phyloP scores from a whole-genome alignment of 2,888 invertebrate genomes.

The Cantharis rufa region DNA sequence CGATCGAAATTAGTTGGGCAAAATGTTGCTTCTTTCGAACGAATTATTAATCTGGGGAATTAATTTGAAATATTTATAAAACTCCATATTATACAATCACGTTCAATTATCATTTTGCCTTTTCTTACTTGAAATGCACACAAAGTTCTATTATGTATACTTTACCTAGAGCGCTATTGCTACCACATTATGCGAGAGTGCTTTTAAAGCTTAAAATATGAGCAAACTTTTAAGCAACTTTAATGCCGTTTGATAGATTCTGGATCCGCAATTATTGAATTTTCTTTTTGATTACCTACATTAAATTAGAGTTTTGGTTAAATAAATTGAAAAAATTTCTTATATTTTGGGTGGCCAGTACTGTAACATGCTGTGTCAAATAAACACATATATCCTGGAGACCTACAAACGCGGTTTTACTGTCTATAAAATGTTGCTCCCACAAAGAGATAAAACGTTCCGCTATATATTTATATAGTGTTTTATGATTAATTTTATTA shows the following conservation, averaged over 20 bases:
- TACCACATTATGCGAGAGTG: constrained; percentile 25
- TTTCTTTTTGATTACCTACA: constrained; percentile 5
- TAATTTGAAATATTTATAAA: not conserved
- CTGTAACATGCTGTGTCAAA: constrained; percentile 31
- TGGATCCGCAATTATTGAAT: constrained; percentile 37
- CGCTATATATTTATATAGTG: constrained; percentile 45
- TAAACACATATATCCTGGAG: constrained; percentile 40
- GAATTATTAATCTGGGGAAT: not conserved
- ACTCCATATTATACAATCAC: not conserved
- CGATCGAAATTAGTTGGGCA: not conserved
- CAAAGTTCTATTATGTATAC: constrained; percentile 26
- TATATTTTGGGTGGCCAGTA: constrained; percentile 34
- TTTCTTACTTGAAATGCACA: constrained; percentile 15
- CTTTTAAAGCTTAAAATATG: constrained; percentile 45
- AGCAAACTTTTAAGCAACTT: constrained; percentile 52
- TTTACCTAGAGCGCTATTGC: not conserved
- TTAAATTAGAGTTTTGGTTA: not conserved
- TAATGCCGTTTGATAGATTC: constrained; percentile 53
- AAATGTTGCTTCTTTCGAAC: not conserved
- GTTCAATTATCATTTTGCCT: constrained; percentile 17
- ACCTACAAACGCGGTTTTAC: constrained; percentile 34
- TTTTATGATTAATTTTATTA: constrained; percentile 42
- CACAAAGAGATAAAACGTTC: constrained; percentile 44
- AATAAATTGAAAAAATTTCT: constrained; percentile 10
- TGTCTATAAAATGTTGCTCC: constrained; percentile 40